Evolutionary conservation across 2,888 invertebrate genomes (phyloP).

Genomic region (Opisthograptis luteolata): DNA sequence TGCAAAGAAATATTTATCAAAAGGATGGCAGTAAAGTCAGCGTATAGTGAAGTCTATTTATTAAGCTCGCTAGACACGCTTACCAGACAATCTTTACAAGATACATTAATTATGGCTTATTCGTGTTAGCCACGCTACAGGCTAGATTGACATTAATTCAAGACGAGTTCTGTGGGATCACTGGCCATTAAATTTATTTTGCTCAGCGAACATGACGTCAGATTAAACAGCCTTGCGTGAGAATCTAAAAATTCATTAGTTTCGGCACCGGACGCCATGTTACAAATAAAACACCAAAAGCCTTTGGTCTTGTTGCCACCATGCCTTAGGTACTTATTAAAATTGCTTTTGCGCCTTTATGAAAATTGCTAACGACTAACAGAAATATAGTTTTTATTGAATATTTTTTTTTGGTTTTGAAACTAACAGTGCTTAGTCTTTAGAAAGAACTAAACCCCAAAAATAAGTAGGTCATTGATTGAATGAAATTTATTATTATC

Average conservation of each 20-base stretch:
- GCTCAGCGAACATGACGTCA: constrained; percentile 52
- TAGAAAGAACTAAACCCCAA: not conserved
- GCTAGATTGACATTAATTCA: constrained; percentile 42
- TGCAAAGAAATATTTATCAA: not conserved
- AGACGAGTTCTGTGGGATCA: constrained; percentile 43
- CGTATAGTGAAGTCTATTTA: not conserved
- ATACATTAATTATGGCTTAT: constrained; percentile 33
- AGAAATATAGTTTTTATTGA: too few relatives aligned
- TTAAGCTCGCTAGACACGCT: constrained; percentile 18
- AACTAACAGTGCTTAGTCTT: not conserved
- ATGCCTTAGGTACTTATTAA: constrained; percentile 31
- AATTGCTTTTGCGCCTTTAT: constrained; percentile 24
- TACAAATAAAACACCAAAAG: constrained; percentile 33
- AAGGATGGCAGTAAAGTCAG: not conserved
- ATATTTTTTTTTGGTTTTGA: not conserved
- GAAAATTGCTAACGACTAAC: too few relatives aligned
- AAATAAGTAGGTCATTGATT: not conserved
- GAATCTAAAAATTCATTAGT: constrained; percentile 49
- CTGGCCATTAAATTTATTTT: constrained; percentile 43
- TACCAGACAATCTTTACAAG: constrained; percentile 12
- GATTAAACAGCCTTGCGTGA: constrained; percentile 50
- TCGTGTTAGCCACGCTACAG: constrained; percentile 34
- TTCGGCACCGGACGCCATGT: constrained; percentile 37
- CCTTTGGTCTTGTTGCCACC: constrained; percentile 17
- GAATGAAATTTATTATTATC: constrained; percentile 1